These are phyloP conservation scores for Trichonephila clavipes DNA, from an alignment of 1,140 invertebrate genomes.

Conservation along the genomic window DNA sequence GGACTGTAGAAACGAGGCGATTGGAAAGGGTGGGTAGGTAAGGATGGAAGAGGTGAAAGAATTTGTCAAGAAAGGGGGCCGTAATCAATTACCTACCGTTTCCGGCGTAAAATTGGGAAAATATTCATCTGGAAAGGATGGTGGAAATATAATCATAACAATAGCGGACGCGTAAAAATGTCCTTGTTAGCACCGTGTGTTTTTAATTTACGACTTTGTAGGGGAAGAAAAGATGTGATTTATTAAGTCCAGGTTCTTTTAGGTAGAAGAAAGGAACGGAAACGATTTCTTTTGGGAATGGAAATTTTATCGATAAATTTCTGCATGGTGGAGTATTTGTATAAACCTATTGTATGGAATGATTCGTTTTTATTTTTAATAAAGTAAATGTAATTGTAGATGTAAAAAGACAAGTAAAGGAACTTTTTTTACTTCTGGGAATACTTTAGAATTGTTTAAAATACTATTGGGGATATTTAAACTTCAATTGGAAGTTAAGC, in stretches of 20 bases:
- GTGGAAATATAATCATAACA: conserved; percentile 60
- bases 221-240: conserved; percentile 44
- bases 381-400: not conserved
- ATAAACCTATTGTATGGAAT: not conserved
- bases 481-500: no score
- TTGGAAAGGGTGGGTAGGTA: not conserved
- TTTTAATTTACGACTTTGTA: conserved; percentile 60
- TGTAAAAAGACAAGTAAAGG: not conserved
- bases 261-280: not conserved
- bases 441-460: no score
- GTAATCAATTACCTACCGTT: conserved; percentile 60
- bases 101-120: conserved; percentile 55
- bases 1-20: not conserved
- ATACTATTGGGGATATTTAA: no score
- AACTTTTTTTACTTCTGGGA: no score
- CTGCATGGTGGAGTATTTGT: not conserved
- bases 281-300: not conserved
- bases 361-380: not conserved
- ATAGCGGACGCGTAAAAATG: conserved; percentile 50
- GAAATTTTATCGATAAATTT: not conserved
- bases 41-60: conserved; percentile 29
- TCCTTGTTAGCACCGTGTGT: conserved; percentile 55
- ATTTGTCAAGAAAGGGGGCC: conserved; percentile 24
- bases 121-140: conserved; percentile 46
- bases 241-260: conserved; percentile 46